Evolutionary conservation across 2,888 invertebrate genomes (phyloP).

Genomic region (Caenorhabditis sp.): DNA sequence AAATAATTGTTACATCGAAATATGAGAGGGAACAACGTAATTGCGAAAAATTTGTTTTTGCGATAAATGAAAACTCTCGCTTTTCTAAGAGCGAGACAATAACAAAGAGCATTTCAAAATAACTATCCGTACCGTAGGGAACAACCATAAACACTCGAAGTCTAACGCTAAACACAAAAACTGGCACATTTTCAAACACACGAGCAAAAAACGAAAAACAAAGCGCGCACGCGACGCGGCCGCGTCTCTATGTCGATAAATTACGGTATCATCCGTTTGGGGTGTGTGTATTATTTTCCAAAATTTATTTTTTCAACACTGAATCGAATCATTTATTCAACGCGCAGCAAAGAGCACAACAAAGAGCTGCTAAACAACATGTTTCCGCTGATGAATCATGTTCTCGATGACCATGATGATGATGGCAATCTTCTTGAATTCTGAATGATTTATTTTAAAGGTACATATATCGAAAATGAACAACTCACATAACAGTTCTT

Average conservation of each 20-base stretch:
- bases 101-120: not conserved
- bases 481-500: conserved; percentile 18
- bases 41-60: no score
- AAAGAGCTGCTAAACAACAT: conserved; percentile 32
- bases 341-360: conserved; percentile 26
- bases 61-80: conserved; percentile 2
- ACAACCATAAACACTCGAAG: not conserved
- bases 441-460: conserved; percentile 5
- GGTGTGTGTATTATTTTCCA: conserved; percentile 11
- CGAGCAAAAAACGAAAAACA: conserved; percentile 2
- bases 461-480: not conserved
- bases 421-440: conserved; percentile 35
- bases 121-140: no score
- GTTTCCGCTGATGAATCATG: conserved; percentile 20
- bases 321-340: conserved; percentile 10
- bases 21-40: no score
- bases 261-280: conserved; percentile 28
- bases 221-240: conserved; percentile 13
- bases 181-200: no score
- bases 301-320: not conserved
- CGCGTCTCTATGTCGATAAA: not conserved
- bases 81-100: no score
- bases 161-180: conserved; percentile 4
- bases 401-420: conserved; percentile 4
- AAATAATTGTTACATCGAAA: no score